A percentile compares a stretch with the other conserved stretches of the same genome.
phyloP scores from a whole-genome alignment of 2,113 vertebrate genomes.

The Pygoscelis antarcticus region DNA sequence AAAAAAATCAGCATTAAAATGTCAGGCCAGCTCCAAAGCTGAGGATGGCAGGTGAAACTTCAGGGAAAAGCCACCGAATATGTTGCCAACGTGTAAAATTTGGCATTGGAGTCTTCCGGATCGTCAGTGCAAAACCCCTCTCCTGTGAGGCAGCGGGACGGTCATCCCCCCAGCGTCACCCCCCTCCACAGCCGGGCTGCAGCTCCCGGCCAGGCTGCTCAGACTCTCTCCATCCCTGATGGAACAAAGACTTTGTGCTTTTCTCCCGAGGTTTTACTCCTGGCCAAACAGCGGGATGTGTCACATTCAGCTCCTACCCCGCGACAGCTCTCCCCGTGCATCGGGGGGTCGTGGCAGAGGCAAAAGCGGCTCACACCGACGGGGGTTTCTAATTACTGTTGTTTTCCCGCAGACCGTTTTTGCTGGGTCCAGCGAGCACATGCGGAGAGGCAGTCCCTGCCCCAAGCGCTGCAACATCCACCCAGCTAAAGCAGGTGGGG shows the following conservation, averaged over 20 bases:
- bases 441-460: neutral
- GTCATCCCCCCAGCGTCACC: neutral
- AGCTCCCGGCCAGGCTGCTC: neutral
- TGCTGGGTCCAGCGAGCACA: rapidly evolving
- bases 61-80: neutral
- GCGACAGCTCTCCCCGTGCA: rapidly evolving
- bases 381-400: too few relatives aligned
- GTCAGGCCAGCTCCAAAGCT: neutral
- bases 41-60: neutral
- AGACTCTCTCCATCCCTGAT: neutral
- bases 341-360: neutral
- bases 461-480: neutral
- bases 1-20: neutral
- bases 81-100: neutral
- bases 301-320: neutral
- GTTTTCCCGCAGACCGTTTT: rapidly evolving
- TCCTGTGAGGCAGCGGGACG: rapidly evolving
- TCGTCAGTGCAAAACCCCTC: rapidly evolving
- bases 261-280: neutral
- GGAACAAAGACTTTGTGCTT: neutral
- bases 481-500: neutral
- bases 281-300: too few relatives aligned
- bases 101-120: neutral
- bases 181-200: neutral
- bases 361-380: rapidly evolving